Evolutionary conservation across 2,888 invertebrate species (phyloP).

Genomic region (Drosophila seclusa): DNA sequence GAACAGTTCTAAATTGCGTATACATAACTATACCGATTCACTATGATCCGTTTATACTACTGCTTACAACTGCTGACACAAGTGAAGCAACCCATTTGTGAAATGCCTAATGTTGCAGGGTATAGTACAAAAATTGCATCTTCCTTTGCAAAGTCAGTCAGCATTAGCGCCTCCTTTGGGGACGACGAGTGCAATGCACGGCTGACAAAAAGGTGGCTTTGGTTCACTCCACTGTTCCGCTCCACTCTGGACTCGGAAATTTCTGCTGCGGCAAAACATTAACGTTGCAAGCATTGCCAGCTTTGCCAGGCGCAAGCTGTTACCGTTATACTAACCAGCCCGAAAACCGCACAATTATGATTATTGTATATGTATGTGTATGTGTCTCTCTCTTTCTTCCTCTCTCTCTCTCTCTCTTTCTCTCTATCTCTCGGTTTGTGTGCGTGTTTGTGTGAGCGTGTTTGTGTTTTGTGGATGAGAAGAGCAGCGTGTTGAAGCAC

Average conservation of each 20-base stretch:
- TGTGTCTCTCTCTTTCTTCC: neutral
- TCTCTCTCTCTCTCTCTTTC: rapidly evolving
- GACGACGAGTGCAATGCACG: constrained; percentile 62
- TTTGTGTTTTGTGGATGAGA: constrained; percentile 19
- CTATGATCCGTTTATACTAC: neutral
- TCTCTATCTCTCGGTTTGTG: neutral
- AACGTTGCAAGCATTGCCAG: constrained; percentile 10
- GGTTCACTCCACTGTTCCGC: constrained; percentile 5
- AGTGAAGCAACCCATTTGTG: neutral
- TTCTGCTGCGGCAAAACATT: constrained; percentile 43
- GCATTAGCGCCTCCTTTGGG: constrained; percentile 50
- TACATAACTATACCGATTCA: neutral
- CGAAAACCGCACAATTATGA: constrained; percentile 69
- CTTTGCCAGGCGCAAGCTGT: constrained; percentile 21
- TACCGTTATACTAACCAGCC: constrained; percentile 35
- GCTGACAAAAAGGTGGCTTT: constrained; percentile 45
- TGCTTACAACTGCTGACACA: no score
- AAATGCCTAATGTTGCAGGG: neutral
- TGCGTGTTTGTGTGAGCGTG: constrained; percentile 8
- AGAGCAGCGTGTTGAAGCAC: constrained; percentile 28
- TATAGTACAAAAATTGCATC: constrained; percentile 3
- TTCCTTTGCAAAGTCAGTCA: constrained; percentile 11
- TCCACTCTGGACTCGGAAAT: constrained; percentile 43
- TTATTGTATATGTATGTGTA: constrained; percentile 43
- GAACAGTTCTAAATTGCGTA: neutral